Evolutionary conservation across 2,797 vertebrate genomes (phyloP).

Genomic region (Sebastes dallii): DNA sequence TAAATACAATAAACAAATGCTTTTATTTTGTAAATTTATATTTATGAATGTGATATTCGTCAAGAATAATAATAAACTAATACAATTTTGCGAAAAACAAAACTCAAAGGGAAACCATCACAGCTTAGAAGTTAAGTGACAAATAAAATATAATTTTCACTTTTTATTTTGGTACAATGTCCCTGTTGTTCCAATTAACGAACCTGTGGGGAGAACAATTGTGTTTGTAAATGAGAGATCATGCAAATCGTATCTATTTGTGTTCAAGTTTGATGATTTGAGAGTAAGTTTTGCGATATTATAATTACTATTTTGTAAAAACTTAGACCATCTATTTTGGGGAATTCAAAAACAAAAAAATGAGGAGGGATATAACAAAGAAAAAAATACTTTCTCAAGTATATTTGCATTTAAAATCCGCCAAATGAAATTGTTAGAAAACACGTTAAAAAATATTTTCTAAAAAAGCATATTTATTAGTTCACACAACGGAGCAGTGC

Average conservation of each 20-base stretch:
- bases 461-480: constrained; percentile 77
- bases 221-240: neutral
- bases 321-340: neutral
- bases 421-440: neutral
- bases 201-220: neutral
- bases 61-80: neutral
- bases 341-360: neutral
- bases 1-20: neutral
- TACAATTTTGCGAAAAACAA: too few species aligned
- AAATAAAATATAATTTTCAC: neutral
- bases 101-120: neutral
- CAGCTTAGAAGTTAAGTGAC: neutral
- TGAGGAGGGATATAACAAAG: neutral
- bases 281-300: neutral
- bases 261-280: neutral
- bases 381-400: neutral
- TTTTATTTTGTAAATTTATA: neutral
- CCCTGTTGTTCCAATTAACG: neutral
- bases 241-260: neutral
- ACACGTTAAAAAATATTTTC: constrained; percentile 21
- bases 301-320: neutral
- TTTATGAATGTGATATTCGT: neutral
- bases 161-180: neutral
- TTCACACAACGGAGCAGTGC: constrained; percentile 71
- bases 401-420: neutral